Percentiles rank a stretch among this genome's conserved stretches.
Conservation (phyloP, 2,888 invertebrate species). For the Eupeodes luniger region DNA sequence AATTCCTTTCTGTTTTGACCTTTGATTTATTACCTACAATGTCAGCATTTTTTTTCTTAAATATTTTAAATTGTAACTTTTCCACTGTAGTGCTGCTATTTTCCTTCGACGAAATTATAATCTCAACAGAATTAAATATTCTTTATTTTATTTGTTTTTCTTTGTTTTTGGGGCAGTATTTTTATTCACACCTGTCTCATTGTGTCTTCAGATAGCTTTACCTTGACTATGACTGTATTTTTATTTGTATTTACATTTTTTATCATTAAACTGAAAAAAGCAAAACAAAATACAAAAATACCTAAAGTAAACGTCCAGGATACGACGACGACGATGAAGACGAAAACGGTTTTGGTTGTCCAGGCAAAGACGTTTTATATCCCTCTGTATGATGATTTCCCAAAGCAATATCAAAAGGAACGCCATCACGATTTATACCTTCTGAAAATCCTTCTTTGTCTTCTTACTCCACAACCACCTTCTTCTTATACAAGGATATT, state of each 20-base stretch:
- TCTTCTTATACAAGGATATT: neutral
- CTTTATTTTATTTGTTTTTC: neutral
- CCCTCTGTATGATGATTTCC: conserved; percentile 41
- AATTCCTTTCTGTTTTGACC: too few relatives aligned
- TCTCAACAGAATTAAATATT: conserved; percentile 1
- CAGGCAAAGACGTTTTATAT: conserved; percentile 18
- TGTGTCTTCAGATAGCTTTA: neutral
- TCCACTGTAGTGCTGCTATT: neutral
- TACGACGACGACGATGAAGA: neutral
- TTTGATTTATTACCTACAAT: too few relatives aligned
- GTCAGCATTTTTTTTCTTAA: too few relatives aligned
- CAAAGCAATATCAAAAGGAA: conserved; percentile 34
- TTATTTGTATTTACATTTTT: conserved; percentile 31
- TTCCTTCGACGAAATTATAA: neutral
- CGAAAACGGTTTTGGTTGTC: too few relatives aligned
- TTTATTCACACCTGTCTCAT: conserved; percentile 9
- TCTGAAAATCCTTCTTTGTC: conserved; percentile 20
- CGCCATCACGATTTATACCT: neutral
- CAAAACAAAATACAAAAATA: neutral
- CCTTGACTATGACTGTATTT: neutral
- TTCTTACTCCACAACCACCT: neutral
- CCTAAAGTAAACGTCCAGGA: neutral
- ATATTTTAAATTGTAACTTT: too few relatives aligned
- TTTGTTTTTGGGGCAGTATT: neutral
- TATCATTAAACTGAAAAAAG: neutral